phyloP scores from a whole-genome alignment of 2,797 vertebrate species.

The Cottoperca gobio region DNA sequence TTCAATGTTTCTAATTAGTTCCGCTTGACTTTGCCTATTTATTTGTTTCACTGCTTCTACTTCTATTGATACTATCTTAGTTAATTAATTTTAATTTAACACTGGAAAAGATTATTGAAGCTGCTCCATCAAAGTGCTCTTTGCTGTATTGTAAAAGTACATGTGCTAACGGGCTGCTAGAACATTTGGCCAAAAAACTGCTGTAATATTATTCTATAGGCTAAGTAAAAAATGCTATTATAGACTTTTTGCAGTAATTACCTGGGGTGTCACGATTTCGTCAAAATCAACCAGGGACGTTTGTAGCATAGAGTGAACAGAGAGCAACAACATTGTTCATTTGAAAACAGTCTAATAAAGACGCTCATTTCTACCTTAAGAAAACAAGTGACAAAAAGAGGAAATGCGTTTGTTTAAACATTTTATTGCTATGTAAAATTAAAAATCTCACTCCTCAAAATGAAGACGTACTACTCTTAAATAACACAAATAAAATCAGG shows the following conservation, averaged over 20 bases:
- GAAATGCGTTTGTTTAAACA: slow-evolving; percentile 70
- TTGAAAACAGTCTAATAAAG: not conserved
- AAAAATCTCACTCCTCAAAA: slow-evolving; percentile 75
- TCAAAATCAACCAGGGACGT: too few relatives aligned
- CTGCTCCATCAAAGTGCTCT: not conserved
- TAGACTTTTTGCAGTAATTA: not conserved
- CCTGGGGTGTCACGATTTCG: too few relatives aligned
- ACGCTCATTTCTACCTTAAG: not conserved
- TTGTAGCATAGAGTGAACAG: not conserved
- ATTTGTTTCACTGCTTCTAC: slow-evolving; percentile 16
- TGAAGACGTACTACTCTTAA: slow-evolving; percentile 77
- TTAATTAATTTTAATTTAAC: slow-evolving; percentile 23
- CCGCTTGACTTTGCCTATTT: slow-evolving; percentile 7
- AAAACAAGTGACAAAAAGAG: slow-evolving; percentile 23
- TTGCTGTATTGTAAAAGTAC: slow-evolving; percentile 4
- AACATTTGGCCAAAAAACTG: not conserved
- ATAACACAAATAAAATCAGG: slow-evolving; percentile 72
- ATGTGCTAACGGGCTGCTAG: not conserved
- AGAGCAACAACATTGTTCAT: not conserved
- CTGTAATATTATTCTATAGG: not conserved
- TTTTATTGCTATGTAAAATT: slow-evolving; percentile 89
- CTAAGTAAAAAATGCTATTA: not conserved
- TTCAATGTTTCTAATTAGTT: slow-evolving; percentile 51
- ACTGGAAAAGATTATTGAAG: not conserved
- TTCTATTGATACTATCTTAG: slow-evolving; percentile 24